Percentiles rank a stretch among this genome's conserved stretches.
Conservation (phyloP, 2,888 invertebrate species). For the Elmis aenea region DNA sequence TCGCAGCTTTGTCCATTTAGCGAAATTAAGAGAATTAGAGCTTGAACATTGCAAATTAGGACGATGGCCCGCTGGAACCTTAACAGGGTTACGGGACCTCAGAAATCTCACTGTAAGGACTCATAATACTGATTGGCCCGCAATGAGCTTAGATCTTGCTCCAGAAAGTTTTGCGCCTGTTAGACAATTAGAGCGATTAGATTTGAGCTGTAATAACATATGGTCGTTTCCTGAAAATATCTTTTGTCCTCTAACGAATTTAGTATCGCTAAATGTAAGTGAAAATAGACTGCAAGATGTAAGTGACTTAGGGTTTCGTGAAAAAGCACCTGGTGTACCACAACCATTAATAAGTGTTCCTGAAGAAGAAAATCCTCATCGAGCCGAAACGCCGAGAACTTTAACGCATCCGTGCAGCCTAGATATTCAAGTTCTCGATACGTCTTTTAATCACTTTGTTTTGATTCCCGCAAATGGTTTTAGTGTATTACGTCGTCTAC, state of each 20-base stretch:
- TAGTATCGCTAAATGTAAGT: constrained; percentile 78
- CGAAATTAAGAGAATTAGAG: constrained; percentile 72
- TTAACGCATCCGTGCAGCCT: constrained; percentile 59
- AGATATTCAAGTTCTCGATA: constrained; percentile 77
- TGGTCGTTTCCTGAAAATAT: constrained; percentile 83
- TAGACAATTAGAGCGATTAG: constrained; percentile 75
- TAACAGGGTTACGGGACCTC: constrained; percentile 74
- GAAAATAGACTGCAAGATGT: constrained; percentile 85
- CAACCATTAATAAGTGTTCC: constrained; percentile 62
- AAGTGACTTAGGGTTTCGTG: constrained; percentile 78
- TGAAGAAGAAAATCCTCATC: constrained; percentile 49
- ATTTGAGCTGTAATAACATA: constrained; percentile 83
- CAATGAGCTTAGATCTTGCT: constrained; percentile 77
- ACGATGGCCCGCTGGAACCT: constrained; percentile 73
- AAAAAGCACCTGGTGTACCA: constrained; percentile 56
- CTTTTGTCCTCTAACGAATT: constrained; percentile 76
- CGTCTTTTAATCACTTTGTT: constrained; percentile 80
- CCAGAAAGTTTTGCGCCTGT: constrained; percentile 72
- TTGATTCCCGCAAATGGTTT: constrained; percentile 79
- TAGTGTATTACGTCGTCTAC: constrained; percentile 70
- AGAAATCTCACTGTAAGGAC: constrained; percentile 81
- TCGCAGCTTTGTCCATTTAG: constrained; percentile 73
- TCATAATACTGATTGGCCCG: constrained; percentile 79
- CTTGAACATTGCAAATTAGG: constrained; percentile 84
- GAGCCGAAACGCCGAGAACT: constrained; percentile 35